Percentiles rank a stretch among this genome's conserved stretches.
Conservation (phyloP, 2,797 vertebrate species). For the Distichodus sexfasciatus region DNA sequence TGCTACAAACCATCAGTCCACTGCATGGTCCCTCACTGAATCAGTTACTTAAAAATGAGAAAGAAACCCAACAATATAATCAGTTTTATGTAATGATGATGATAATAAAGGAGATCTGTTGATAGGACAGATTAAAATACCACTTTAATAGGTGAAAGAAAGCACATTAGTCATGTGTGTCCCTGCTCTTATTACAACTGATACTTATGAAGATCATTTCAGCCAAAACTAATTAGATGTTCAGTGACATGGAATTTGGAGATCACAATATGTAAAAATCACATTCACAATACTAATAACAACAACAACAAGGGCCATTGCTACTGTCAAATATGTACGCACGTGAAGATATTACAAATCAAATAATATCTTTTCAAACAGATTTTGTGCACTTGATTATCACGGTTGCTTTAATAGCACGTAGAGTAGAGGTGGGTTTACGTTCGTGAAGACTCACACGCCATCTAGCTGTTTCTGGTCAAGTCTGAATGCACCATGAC, state of each 20-base stretch:
- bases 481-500: not conserved
- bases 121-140: not conserved
- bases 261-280: not conserved
- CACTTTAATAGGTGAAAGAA: not conserved
- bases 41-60: not conserved
- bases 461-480: not conserved
- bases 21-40: not conserved
- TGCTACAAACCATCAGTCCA: constrained; percentile 21
- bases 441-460: not conserved
- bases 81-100: not conserved
- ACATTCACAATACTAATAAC: too few relatives aligned
- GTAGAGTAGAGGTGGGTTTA: not conserved
- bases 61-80: not conserved
- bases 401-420: too few relatives aligned
- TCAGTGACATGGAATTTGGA: not conserved
- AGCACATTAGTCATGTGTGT: not conserved
- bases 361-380: too few relatives aligned
- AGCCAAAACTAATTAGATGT: not conserved
- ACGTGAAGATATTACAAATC: too few relatives aligned
- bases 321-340: too few relatives aligned
- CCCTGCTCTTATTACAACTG: not conserved
- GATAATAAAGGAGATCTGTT: not conserved
- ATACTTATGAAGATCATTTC: not conserved
- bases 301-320: too few relatives aligned
- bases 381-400: too few relatives aligned